Base-by-base conservation (phyloP, 2,888 invertebrate genomes). In the Cancer borealis region DNA sequence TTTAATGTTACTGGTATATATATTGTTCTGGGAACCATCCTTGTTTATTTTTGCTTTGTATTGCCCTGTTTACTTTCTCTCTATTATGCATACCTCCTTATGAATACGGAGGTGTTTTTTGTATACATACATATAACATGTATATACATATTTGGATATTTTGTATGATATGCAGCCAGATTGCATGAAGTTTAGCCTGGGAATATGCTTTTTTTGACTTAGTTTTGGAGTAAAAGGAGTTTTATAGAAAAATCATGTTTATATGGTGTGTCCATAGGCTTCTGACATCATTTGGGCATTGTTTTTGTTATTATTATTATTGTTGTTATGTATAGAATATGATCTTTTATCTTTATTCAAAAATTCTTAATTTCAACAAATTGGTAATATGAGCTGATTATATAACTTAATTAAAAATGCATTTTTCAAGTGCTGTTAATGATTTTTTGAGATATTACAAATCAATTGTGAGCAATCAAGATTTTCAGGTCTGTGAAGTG, bases 141-240 rank as follows among this genome's bases (percentile, higher is more conserved):
- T 84, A 84, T 84, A 84, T 84, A 89, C 54, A 47, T 47, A 89
- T 89, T 49, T 89, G 26, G 21, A 45, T 84, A 39, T 84, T 84
- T 84, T 84, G 84, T 84, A 84, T 84, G 84, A 66, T 91, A 45
- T 91, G 54, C 54, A 92, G 88, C 54, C 87, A 60, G 87, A 88
- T 45, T 92, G 92, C 92, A 92, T 92, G 92, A 92, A 54, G 92
- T 88, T 88, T 60, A 87, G 92, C 92, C 88, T 79, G 54, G 92
- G 92, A 49, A 88, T 92, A 46, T 92, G 87, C 60, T 88, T 92
- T 39, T 49, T 54, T 92, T 54, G n/a, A 46, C 17, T 47, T 88
- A 92, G 92, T 88, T 87, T 45, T 60, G 88, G 92, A 88, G 60
- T 88, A 54, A 45, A 54, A 60, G 88, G 88, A 92, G n/a, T 88